Conservation (phyloP, 2,797 vertebrate genomes). For the Fratercula arctica region DNA sequence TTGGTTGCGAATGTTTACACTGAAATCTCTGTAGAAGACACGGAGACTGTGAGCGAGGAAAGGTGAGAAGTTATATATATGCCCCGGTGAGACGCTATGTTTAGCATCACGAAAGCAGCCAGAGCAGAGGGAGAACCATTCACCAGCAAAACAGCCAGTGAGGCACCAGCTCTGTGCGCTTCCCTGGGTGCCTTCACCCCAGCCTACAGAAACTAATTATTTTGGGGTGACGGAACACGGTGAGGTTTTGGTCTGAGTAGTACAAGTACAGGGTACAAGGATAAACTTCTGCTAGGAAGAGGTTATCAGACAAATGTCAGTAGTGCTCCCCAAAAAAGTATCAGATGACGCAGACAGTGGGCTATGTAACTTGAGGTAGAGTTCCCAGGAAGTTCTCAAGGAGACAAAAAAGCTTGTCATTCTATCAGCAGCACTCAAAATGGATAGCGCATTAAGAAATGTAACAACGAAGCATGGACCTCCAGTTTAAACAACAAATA, state of each 20-base stretch:
- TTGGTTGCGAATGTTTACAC: not conserved
- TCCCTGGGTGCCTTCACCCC: not conserved
- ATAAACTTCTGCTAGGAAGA: not conserved
- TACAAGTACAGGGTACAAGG: rapidly evolving
- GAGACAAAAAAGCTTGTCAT: not conserved
- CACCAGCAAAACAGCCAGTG: not conserved
- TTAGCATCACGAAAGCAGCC: not conserved
- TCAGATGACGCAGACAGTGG: not conserved
- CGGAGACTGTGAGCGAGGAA: not conserved
- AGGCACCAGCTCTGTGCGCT: not conserved
- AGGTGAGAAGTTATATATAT: not conserved
- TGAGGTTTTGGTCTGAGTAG: too few relatives aligned
- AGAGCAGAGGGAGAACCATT: not conserved
- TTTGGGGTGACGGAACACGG: rapidly evolving
- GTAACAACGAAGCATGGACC: rapidly evolving
- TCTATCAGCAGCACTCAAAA: not conserved
- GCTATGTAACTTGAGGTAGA: not conserved
- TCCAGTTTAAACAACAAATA: not conserved
- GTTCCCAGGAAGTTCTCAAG: not conserved
- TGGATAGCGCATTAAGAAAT: not conserved
- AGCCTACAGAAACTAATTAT: not conserved
- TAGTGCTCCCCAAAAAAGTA: not conserved
- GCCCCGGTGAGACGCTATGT: not conserved
- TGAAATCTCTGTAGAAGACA: slow-evolving; percentile 2
- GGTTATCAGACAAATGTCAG: not conserved